Conservation (phyloP, 2,797 vertebrate genomes). For the Ataeniobius toweri region DNA sequence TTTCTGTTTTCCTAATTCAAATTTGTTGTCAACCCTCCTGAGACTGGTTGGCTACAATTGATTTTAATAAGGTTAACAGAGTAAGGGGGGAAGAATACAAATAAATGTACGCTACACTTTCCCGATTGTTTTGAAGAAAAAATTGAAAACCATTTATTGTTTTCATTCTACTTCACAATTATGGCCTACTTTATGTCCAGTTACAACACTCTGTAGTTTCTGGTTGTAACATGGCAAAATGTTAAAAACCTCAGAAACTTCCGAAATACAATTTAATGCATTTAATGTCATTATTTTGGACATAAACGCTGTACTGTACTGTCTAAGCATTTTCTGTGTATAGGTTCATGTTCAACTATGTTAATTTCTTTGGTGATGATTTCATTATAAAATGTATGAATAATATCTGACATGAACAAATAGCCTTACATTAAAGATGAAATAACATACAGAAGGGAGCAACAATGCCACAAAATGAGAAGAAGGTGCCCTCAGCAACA, state of each 20-base stretch:
- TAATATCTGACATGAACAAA: constrained; percentile 25
- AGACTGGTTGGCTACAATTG: not conserved
- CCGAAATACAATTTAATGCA: not conserved
- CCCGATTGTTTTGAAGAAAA: not conserved
- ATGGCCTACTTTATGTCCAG: not conserved
- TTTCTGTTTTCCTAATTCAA: not conserved
- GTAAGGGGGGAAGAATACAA: not conserved
- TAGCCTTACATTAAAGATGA: constrained; percentile 2
- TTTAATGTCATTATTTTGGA: not conserved
- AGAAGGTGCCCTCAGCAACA: constrained; percentile 35
- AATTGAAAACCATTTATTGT: not conserved
- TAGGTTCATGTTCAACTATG: not conserved
- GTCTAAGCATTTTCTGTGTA: not conserved
- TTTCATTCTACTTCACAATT: not conserved
- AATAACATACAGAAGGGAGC: constrained; percentile 31
- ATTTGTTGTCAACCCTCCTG: not conserved
- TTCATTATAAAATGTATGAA: constrained; percentile 2
- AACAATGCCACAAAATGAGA: constrained; percentile 29
- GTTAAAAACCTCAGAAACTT: not conserved
- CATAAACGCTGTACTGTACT: too few relatives aligned
- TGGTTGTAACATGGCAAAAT: not conserved
- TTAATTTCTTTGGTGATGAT: too few relatives aligned
- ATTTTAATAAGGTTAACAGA: too few relatives aligned
- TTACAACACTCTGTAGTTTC: not conserved
- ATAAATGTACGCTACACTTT: not conserved